Percentiles rank a stretch among this genome's conserved stretches.
These are phyloP conservation scores for Sebastes vulpes DNA, from an alignment of 2,797 vertebrate species.

Conservation along the genomic window DNA sequence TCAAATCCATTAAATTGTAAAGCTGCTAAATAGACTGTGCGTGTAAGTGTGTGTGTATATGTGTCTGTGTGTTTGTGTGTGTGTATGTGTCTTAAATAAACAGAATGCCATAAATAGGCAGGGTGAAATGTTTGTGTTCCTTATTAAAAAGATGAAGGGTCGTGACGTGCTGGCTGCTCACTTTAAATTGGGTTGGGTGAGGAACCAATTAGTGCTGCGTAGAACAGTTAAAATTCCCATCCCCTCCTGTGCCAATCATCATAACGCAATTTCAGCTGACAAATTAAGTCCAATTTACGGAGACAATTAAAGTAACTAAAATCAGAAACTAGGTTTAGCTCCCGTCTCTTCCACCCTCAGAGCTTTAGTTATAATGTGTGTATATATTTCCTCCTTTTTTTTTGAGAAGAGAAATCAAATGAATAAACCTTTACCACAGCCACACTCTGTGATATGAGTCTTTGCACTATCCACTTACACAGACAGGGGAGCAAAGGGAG, in stretches of 20 bases:
- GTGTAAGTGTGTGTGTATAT: background rate
- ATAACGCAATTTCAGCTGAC: slow-evolving; percentile 73
- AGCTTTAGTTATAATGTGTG: background rate
- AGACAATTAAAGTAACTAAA: slow-evolving; percentile 68
- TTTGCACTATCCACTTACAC: slow-evolving; percentile 1
- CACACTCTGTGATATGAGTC: slow-evolving; percentile 15
- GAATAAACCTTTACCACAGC: slow-evolving; percentile 10
- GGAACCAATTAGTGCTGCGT: slow-evolving; percentile 68
- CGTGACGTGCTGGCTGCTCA: slow-evolving; percentile 53
- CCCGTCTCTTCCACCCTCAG: background rate
- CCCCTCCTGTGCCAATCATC: slow-evolving; percentile 83
- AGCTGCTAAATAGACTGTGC: slow-evolving; percentile 22
- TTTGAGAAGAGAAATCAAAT: slow-evolving; percentile 9
- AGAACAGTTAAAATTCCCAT: slow-evolving; percentile 60
- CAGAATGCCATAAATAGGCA: slow-evolving; percentile 36
- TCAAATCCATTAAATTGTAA: slow-evolving; percentile 29
- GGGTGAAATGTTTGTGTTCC: slow-evolving; percentile 61
- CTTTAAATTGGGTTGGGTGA: slow-evolving; percentile 63
- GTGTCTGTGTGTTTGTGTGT: background rate
- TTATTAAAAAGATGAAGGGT: slow-evolving; percentile 57
- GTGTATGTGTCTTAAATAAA: slow-evolving; percentile 29
- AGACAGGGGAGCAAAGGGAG: slow-evolving; percentile 1
- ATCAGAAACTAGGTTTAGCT: slow-evolving; percentile 25
- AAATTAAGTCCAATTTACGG: slow-evolving; percentile 78
- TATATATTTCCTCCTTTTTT: background rate